Conservation (phyloP, 2,113 vertebrate species). For the Lophius piscatorius region DNA sequence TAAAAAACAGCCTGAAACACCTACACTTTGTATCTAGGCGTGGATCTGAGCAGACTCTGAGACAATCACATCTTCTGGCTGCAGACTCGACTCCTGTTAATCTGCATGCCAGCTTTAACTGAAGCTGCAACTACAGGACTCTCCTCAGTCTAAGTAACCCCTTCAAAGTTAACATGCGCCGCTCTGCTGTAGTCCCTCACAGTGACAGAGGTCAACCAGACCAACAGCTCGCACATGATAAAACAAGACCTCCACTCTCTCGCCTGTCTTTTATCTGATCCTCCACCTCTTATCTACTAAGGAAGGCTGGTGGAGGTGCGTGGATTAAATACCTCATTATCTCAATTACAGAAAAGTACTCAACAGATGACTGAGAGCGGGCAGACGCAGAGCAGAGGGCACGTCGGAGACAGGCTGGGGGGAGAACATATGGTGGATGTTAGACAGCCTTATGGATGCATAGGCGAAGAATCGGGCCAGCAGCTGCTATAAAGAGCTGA, state of each 20-base stretch:
- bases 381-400: conserved; percentile 6
- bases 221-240: conserved; percentile 3
- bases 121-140: background rate
- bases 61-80: no score
- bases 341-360: conserved; percentile 19
- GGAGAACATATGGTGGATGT: conserved; percentile 13
- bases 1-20: no score
- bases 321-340: conserved; percentile 19
- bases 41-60: no score
- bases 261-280: conserved; percentile 6
- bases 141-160: background rate
- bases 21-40: no score
- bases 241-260: conserved; percentile 16
- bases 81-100: background rate
- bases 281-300: conserved; percentile 21
- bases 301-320: conserved; percentile 2
- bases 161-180: background rate
- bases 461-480: conserved; percentile 12
- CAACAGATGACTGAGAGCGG: background rate
- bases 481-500: background rate
- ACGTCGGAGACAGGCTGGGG: background rate
- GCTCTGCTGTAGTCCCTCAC: background rate
- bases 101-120: conserved; percentile 10
- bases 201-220: conserved; percentile 20
- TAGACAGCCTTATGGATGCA: background rate